Evolutionary conservation across 2,888 invertebrate species (phyloP).

Genomic region (Cancer borealis): DNA sequence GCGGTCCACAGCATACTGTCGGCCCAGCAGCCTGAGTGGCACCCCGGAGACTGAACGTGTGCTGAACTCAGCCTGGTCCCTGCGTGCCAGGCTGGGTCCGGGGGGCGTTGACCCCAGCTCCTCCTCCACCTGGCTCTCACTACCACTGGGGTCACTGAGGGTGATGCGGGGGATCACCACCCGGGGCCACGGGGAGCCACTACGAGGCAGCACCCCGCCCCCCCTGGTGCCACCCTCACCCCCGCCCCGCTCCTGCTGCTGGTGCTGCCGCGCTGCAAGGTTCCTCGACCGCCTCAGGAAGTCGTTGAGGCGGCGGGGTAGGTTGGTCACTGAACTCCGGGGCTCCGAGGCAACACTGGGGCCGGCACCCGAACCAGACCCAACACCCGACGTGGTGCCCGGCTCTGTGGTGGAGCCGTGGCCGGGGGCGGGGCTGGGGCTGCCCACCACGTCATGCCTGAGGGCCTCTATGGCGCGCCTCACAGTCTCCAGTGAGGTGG

Average conservation of each 20-base stretch:
- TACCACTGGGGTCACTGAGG: constrained; percentile 70
- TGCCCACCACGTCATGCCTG: constrained; percentile 61
- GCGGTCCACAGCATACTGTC: constrained; percentile 72
- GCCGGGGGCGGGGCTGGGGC: neutral
- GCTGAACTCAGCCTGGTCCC: constrained; percentile 65
- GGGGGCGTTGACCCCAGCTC: constrained; percentile 16
- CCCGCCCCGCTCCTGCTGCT: constrained; percentile 13
- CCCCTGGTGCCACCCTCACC: neutral
- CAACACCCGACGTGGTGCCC: neutral
- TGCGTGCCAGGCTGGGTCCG: constrained; percentile 25
- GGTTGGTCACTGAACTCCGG: constrained; percentile 63
- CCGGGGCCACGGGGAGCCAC: constrained; percentile 57
- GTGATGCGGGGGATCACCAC: constrained; percentile 73
- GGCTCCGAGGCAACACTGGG: neutral
- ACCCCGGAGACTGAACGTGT: constrained; percentile 67
- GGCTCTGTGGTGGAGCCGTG: too few species aligned
- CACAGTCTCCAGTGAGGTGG: constrained; percentile 70
- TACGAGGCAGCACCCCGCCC: neutral
- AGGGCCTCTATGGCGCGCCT: constrained; percentile 74
- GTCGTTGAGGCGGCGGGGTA: constrained; percentile 69
- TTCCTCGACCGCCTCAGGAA: constrained; percentile 70
- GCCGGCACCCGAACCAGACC: neutral
- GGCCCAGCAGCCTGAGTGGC: constrained; percentile 71
- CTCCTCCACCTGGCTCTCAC: constrained; percentile 73
- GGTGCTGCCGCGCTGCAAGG: constrained; percentile 49